phyloP scores from a whole-genome alignment of 1,140 invertebrate genomes.

The Colletes latitarsis region DNA sequence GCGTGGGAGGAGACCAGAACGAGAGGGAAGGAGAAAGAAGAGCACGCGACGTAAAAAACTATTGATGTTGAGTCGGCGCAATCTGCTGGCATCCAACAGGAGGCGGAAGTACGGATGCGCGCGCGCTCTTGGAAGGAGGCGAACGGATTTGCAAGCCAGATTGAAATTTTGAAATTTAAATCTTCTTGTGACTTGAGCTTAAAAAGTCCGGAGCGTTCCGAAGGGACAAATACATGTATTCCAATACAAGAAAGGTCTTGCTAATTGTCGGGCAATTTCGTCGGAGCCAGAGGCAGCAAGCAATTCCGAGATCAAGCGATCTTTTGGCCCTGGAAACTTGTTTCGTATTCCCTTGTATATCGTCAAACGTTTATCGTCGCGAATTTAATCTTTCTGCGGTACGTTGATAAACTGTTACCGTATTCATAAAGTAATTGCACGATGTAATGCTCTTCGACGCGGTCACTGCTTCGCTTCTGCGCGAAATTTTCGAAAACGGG shows the following conservation, averaged over 20 bases:
- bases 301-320: conserved; percentile 58
- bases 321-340: not conserved
- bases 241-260: conserved; percentile 51
- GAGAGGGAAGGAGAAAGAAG: conserved; percentile 50
- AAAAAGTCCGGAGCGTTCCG: conserved; percentile 67
- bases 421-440: not conserved
- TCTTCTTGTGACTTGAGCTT: conserved; percentile 68
- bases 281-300: conserved; percentile 24
- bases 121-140: conserved; percentile 44
- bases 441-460: not conserved
- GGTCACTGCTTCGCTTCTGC: not conserved
- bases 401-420: conserved; percentile 9
- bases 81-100: conserved; percentile 59
- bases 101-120: conserved; percentile 53
- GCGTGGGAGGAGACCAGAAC: not conserved
- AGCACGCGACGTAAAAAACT: conserved; percentile 71
- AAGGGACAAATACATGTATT: conserved; percentile 54
- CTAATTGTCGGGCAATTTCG: conserved; percentile 75
- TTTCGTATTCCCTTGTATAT: conserved; percentile 24
- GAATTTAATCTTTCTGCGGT: conserved; percentile 9
- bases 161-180: conserved; percentile 79
- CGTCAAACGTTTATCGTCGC: not conserved
- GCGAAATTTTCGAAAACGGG: not conserved
- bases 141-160: conserved; percentile 76
- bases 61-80: conserved; percentile 71